These are phyloP conservation scores for Andrena bicolor DNA, from an alignment of 2,888 invertebrate genomes.

Conservation along the genomic window DNA sequence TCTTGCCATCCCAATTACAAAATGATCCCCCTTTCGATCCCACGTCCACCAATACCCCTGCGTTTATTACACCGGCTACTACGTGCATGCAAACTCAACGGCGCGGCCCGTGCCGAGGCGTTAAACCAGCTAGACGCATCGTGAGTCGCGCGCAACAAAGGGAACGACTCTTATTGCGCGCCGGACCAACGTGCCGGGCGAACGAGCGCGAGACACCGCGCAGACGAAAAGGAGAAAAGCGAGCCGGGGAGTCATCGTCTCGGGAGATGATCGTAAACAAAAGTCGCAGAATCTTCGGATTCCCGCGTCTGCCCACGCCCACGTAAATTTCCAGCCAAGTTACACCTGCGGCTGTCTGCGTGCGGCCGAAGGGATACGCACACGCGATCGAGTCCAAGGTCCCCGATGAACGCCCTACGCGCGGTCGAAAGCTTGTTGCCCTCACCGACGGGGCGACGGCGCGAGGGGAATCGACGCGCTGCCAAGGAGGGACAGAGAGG, in stretches of 20 bases:
- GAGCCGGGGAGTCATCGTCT: not conserved
- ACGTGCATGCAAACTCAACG: too few relatives aligned
- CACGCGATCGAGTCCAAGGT: constrained; percentile 72
- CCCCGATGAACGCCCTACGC: constrained; percentile 66
- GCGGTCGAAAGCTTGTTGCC: constrained; percentile 74
- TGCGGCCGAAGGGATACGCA: constrained; percentile 47
- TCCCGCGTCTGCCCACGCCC: constrained; percentile 25
- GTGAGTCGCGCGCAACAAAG: too few relatives aligned
- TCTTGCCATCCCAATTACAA: too few relatives aligned
- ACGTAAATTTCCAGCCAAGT: constrained; percentile 42
- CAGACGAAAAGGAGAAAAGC: not conserved
- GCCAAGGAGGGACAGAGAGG: not conserved
- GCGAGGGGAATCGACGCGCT: constrained; percentile 21
- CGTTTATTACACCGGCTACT: too few relatives aligned
- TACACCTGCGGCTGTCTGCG: constrained; percentile 58
- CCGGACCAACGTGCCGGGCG: too few relatives aligned
- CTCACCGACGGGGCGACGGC: constrained; percentile 65
- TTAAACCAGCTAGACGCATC: too few relatives aligned
- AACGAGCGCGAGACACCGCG: too few relatives aligned
- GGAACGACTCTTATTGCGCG: too few relatives aligned
- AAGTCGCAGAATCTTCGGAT: constrained; percentile 30
- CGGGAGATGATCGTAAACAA: constrained; percentile 27
- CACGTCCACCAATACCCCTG: too few relatives aligned
- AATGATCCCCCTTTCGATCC: too few relatives aligned
- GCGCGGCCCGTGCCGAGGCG: too few relatives aligned